Evolutionary conservation across 2,888 invertebrate species (phyloP).

Genomic region (Andrena minutula): DNA sequence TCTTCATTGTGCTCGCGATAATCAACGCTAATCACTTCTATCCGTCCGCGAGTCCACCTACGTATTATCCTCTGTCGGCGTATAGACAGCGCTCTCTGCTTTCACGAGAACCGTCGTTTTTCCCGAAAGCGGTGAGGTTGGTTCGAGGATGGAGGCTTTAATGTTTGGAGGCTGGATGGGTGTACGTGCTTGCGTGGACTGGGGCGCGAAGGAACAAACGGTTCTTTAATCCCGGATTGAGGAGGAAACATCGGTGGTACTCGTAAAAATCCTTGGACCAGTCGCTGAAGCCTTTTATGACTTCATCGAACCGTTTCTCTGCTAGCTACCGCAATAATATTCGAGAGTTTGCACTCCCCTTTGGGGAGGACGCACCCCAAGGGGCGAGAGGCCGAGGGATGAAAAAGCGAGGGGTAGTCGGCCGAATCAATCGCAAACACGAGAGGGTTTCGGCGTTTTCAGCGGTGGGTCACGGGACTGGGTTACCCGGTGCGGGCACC

Average conservation of each 20-base stretch:
- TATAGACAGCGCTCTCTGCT: not conserved
- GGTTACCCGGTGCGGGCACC: constrained; percentile 72
- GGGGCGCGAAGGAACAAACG: too few species aligned
- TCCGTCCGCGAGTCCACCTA: constrained; percentile 25
- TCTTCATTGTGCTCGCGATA: constrained; percentile 71
- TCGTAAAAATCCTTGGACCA: constrained; percentile 56
- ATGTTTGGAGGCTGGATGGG: too few species aligned
- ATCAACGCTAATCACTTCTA: constrained; percentile 69
- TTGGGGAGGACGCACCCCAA: constrained; percentile 59
- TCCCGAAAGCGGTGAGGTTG: not conserved
- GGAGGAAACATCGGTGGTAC: not conserved
- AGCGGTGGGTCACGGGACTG: constrained; percentile 71
- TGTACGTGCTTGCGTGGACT: too few species aligned
- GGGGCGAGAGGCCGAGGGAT: constrained; percentile 69
- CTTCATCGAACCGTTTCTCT: constrained; percentile 53
- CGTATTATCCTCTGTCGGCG: not conserved
- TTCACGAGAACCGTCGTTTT: not conserved
- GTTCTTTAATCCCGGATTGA: not conserved
- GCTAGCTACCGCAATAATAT: constrained; percentile 68
- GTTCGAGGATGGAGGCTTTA: too few species aligned
- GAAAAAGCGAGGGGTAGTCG: constrained; percentile 73
- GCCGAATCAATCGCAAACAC: constrained; percentile 77
- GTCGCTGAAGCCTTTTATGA: constrained; percentile 46
- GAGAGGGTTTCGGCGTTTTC: constrained; percentile 67
- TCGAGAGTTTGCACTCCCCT: constrained; percentile 68